Evolutionary conservation across 2,113 vertebrate genomes (phyloP).

Genomic region (Cyanocitta stelleri): DNA sequence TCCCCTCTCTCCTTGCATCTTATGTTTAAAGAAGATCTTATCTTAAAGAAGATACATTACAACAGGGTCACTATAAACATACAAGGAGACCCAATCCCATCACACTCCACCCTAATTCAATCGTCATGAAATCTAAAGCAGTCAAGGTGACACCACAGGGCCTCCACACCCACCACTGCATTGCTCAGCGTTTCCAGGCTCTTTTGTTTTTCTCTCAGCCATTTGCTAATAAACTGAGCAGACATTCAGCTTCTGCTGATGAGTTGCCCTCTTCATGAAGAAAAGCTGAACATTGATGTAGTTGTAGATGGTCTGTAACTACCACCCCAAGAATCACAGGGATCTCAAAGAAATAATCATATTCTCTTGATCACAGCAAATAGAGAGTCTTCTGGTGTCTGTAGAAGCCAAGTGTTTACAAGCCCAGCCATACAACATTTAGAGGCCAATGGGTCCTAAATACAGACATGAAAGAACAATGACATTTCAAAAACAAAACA

Average conservation of each 20-base stretch:
- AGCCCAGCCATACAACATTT: not conserved
- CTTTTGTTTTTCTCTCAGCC: not conserved
- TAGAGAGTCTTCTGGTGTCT: not conserved
- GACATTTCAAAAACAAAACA: not conserved
- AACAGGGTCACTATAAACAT: not conserved
- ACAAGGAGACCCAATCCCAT: not conserved
- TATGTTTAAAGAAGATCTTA: not conserved
- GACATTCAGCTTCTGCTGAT: not conserved
- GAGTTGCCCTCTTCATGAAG: not conserved
- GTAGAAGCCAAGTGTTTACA: not conserved
- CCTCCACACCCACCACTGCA: not conserved
- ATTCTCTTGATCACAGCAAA: not conserved
- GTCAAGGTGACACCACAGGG: not conserved
- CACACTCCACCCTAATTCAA: not conserved
- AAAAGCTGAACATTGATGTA: not conserved
- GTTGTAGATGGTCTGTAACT: not conserved
- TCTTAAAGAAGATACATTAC: not conserved
- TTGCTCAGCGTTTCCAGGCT: not conserved
- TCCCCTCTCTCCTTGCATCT: not conserved
- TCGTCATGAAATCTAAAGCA: not conserved
- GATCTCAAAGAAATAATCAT: not conserved
- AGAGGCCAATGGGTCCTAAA: not conserved
- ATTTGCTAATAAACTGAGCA: not conserved
- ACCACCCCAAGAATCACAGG: not conserved
- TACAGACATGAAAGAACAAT: not conserved